phyloP scores from a whole-genome alignment of 1,140 invertebrate genomes.

The Drosophila bifasciata region DNA sequence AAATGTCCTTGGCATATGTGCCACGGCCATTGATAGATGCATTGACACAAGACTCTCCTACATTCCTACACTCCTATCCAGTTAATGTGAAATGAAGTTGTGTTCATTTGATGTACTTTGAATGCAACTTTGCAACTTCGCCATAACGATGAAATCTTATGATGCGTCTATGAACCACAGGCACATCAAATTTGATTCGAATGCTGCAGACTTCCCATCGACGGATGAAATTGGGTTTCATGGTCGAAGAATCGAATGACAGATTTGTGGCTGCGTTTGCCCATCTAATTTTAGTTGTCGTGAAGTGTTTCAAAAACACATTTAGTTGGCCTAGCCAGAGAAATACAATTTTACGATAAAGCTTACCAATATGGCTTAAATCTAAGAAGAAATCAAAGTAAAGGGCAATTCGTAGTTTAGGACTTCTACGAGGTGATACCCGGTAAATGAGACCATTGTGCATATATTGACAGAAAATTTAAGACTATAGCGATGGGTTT shows the following conservation, averaged over 20 bases:
- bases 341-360: too few species aligned
- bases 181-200: conserved; percentile 35
- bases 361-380: too few species aligned
- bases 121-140: conserved; percentile 3
- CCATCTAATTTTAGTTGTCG: conserved; percentile 44
- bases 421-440: too few species aligned
- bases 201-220: background rate
- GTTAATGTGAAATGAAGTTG: conserved; percentile 40
- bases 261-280: conserved; percentile 18
- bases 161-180: conserved; percentile 8
- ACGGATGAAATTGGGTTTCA: conserved; percentile 24
- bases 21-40: too few species aligned
- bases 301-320: conserved; percentile 9
- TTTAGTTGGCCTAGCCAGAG: too few species aligned
- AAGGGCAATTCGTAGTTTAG: too few species aligned
- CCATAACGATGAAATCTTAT: conserved; percentile 31
- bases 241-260: conserved; percentile 1
- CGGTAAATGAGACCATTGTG: too few species aligned
- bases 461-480: too few species aligned
- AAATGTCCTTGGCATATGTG: too few species aligned
- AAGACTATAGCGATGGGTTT: too few species aligned
- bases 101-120: conserved; percentile 26
- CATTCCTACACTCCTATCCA: background rate
- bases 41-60: background rate
- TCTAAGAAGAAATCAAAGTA: conserved; percentile 59